These are phyloP conservation scores for Hippolais icterina DNA, from an alignment of 2,113 vertebrate species.

Conservation along the genomic window DNA sequence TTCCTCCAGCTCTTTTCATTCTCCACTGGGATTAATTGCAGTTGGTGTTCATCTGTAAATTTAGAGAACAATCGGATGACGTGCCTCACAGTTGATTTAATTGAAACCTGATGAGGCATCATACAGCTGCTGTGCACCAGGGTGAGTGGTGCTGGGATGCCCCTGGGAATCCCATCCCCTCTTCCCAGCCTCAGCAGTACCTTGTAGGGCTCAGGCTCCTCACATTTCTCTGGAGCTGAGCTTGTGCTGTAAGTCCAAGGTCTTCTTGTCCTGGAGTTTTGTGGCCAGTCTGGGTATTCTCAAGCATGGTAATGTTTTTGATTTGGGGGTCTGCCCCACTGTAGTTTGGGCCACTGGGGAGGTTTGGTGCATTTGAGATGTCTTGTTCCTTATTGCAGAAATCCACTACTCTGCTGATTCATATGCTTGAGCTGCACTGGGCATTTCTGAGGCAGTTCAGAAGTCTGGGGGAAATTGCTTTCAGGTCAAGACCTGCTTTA, in stretches of 20 bases:
- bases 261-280: neutral
- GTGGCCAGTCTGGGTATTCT: neutral
- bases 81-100: slow-evolving; percentile 43
- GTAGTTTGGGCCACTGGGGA: neutral
- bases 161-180: neutral
- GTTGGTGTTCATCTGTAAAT: slow-evolving; percentile 40
- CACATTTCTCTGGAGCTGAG: neutral
- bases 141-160: neutral
- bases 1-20: slow-evolving; percentile 23
- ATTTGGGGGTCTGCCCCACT: neutral
- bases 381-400: neutral
- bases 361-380: neutral
- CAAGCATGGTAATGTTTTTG: neutral
- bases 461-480: slow-evolving; percentile 24
- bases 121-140: neutral
- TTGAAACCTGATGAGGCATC: slow-evolving; percentile 38
- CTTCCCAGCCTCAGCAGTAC: neutral
- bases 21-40: slow-evolving; percentile 34
- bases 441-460: neutral
- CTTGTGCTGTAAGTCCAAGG: neutral
- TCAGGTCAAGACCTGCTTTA: slow-evolving; percentile 54
- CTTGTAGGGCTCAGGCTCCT: neutral
- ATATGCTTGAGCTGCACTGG: neutral
- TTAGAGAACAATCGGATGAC: slow-evolving; percentile 57
- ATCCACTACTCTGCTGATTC: neutral